A percentile compares a stretch with the other conserved stretches of the same genome.
Conservation (phyloP, 2,888 invertebrate species). For the Dryobota labecula region DNA sequence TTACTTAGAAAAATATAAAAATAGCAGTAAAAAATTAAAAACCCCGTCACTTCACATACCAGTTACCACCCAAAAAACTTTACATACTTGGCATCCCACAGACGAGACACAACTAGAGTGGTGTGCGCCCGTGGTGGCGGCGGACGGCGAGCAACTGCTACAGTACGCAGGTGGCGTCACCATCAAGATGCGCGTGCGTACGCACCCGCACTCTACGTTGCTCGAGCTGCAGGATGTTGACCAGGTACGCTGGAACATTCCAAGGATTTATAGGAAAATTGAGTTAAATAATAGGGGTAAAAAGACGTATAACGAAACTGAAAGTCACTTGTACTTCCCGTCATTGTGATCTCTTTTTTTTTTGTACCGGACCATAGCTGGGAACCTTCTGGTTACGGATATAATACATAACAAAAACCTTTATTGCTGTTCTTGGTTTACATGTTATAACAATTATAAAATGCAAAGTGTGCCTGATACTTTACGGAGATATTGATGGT, state of each 20-base stretch:
- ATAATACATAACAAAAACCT: too few relatives aligned
- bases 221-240: conserved; percentile 80
- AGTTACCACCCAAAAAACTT: background rate
- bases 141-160: conserved; percentile 82
- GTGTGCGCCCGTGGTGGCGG: conserved; percentile 77
- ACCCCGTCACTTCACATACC: background rate
- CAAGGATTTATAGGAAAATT: background rate
- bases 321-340: background rate
- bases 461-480: too few relatives aligned
- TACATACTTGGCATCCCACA: conserved; percentile 12
- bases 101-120: conserved; percentile 71
- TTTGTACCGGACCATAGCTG: too few relatives aligned
- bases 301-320: background rate
- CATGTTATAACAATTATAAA: too few relatives aligned
- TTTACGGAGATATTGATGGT: background rate
- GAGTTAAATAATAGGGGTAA: background rate
- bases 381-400: background rate
- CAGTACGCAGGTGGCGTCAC: conserved; percentile 74
- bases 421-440: too few relatives aligned
- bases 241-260: conserved; percentile 68
- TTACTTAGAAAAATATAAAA: too few relatives aligned
- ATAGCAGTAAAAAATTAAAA: background rate
- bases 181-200: conserved; percentile 79
- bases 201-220: conserved; percentile 80
- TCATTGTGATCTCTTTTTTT: background rate